Base-by-base conservation (phyloP, 2,797 vertebrate species). In the Perodicticus potto region DNA sequence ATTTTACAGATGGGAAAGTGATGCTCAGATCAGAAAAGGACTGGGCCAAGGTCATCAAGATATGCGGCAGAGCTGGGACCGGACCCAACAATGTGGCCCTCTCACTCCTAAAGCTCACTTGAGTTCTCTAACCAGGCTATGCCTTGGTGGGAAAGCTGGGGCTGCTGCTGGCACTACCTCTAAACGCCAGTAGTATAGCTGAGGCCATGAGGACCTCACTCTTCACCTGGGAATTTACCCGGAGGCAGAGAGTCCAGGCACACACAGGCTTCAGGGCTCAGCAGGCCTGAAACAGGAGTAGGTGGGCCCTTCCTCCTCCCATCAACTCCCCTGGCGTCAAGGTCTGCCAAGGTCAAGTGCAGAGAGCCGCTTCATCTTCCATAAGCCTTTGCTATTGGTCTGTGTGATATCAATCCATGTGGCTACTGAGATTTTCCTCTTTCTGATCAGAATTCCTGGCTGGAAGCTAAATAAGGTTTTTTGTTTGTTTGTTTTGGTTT, bases 121-220 rank as follows among this genome's bases (percentile, higher is more conserved):
- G 55, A 40, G n/a, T 32, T 90, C 73, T 77, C 29, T 19, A 65
- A 40, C 65, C 59, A 70, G 73, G 34, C 43, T 11, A 22, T 25
- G 25, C n/a, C 9, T 22, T 22, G 17, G 82, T 7, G 20, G 72
- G 49, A 7, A 8, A 49, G 9, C 25, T 0, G 11, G 11, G 37
- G 22, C 70, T n/a, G 25, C 12, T 19, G 34, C n/a, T 8, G 19
- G 53, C 0, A 0, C n/a, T 25, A 7, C 49, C 63, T 7, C 53
- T 29, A 11, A 53, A 40, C 0, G 7, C 91, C 23, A 2, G 34
- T 0, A 0, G 34, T 2, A 3, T 0, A 5, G 53, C 73, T 0
- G 14, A 73, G 61, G 57, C 32, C 78, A 20, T 2, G 4, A 73
- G 2, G 0, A 20, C 55, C 19, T 59, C 16, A 4, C 23, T 19